Evolutionary conservation across 2,888 invertebrate genomes (phyloP), one percentile per base, ranked within the genome.

Genomic region (Cheiracanthium punctorium): DNA sequence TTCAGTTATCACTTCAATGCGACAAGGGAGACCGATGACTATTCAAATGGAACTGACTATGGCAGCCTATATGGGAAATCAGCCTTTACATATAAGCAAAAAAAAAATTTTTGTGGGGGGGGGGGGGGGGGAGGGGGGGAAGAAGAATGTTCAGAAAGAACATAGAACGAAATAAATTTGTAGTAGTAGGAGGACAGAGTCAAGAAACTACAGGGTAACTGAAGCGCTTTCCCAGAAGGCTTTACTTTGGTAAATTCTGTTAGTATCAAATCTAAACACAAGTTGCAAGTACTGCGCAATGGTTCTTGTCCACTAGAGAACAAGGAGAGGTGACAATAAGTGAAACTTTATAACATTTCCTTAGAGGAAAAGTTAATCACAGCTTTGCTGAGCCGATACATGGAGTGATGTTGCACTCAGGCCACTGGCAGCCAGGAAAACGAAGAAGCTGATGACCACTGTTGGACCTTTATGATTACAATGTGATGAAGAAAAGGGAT

Each of bases 251-350:
- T 84, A 84, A 84, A 69, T 79, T 85, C 84, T 79, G 84, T 85
- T 85, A 85, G 84, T 85, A 85, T 85, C 84, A 85, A 85, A 85
- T 85, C 84, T 85, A 85, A 85, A 85, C 84, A 79, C 79, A 85
- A 84, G 82, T 84, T 77, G 77, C 71, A 71, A 73, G 72, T 72
- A 77, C 71, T 84, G 82, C 79, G 58, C 58, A 70, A 67, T 79
- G 48, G 29, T 37, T 75, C 28, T 75, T 58, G 75, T 79, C 79
- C 70, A 79, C 79, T 69, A 79, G 79, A 79, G 79, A 72, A 81
- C 81, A 76, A 87, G 87, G 81, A 81, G 85, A 76, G 67, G 70
- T 80, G 80, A 69, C 80, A 80, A 37, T 76, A 76, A 76, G 71
- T 72, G 65, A 28, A 72, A 71, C 72, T 76, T 80, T 74, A 69